Evolutionary conservation across 2,113 vertebrate genomes (phyloP).

Genomic region (Ardeotis arabs): DNA sequence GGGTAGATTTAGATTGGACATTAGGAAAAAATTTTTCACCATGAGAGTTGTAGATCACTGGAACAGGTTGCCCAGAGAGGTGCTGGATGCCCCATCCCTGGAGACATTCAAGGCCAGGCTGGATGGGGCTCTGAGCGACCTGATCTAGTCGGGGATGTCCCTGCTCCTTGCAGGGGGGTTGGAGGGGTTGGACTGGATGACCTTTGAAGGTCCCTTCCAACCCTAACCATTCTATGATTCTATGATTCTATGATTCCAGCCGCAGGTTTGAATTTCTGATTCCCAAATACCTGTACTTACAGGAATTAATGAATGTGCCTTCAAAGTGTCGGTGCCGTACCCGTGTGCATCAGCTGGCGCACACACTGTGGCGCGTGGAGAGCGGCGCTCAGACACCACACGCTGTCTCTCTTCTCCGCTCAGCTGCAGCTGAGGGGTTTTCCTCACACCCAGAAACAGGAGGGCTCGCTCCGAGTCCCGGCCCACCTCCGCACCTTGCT

Average conservation of each 20-base stretch:
- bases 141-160: too few relatives aligned
- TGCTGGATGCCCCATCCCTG: too few relatives aligned
- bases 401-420: neutral
- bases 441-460: neutral
- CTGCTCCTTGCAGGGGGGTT: too few relatives aligned
- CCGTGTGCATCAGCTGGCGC: neutral
- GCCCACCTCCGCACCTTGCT: fast-evolving
- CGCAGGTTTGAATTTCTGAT: neutral
- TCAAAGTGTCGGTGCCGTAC: neutral
- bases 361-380: fast-evolving
- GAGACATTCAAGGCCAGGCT: too few relatives aligned
- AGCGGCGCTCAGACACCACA: neutral
- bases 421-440: neutral
- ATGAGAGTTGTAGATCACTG: too few relatives aligned
- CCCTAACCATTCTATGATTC: too few relatives aligned
- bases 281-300: neutral
- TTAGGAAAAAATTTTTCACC: too few relatives aligned
- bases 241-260: neutral
- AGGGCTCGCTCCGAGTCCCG: fast-evolving
- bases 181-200: too few relatives aligned
- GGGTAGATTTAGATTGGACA: too few relatives aligned
- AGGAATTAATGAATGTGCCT: neutral
- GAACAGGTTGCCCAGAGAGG: too few relatives aligned
- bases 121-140: too few relatives aligned
- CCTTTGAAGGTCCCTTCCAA: too few relatives aligned